These are phyloP conservation scores for Nineta flava DNA, from an alignment of 2,888 invertebrate species.

Conservation along the genomic window DNA sequence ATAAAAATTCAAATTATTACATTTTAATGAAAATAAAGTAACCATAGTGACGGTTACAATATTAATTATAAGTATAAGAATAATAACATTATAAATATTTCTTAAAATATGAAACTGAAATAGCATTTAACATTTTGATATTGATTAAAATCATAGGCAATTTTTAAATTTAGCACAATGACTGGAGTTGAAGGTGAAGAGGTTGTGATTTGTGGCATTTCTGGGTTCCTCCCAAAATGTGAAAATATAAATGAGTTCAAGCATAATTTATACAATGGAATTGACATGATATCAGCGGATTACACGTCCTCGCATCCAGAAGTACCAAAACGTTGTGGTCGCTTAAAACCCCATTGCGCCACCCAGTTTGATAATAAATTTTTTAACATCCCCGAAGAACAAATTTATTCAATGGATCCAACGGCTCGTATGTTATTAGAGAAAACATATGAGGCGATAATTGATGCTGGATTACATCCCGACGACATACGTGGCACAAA, in stretches of 20 bases:
- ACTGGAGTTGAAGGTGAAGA: conserved; percentile 33
- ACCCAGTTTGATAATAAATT: conserved; percentile 36
- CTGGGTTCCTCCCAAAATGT: conserved; percentile 64
- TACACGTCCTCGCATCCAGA: conserved; percentile 56
- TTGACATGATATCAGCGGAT: conserved; percentile 72
- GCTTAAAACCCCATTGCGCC: conserved; percentile 33
- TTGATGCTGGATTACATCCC: conserved; percentile 52
- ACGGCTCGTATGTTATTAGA: conserved; percentile 41
- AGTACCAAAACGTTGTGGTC: conserved; percentile 43
- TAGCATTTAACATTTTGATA: too few relatives aligned
- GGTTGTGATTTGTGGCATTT: conserved; percentile 47
- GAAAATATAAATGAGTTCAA: conserved; percentile 53
- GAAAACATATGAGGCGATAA: conserved; percentile 38
- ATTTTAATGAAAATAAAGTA: too few relatives aligned
- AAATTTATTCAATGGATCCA: conserved; percentile 39
- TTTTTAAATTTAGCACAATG: too few relatives aligned
- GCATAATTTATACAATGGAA: conserved; percentile 56
- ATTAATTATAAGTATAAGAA: too few relatives aligned
- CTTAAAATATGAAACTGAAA: too few relatives aligned
- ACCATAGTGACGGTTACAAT: too few relatives aligned
- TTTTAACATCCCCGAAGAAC: conserved; percentile 54
- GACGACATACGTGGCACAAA: conserved; percentile 49
- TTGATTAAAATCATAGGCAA: too few relatives aligned
- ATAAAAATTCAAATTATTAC: too few relatives aligned
- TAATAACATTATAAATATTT: too few relatives aligned